Evolutionary conservation across 2,888 invertebrate genomes (phyloP), one percentile per base, ranked within the genome.

Genomic region (Athetis lepigone): DNA sequence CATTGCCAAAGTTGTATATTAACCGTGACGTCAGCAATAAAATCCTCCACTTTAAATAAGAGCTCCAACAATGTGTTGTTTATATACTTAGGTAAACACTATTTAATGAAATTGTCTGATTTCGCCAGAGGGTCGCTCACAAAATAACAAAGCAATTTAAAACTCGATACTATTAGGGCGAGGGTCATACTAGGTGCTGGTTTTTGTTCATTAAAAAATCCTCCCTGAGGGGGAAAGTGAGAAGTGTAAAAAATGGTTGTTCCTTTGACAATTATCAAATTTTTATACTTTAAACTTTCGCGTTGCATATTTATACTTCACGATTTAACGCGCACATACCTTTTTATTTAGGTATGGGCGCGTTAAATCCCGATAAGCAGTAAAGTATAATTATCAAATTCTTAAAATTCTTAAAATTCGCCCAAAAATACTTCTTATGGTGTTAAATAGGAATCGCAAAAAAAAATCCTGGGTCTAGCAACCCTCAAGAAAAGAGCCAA

Each of bases 61-160:
- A 23, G 7, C 7, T 21, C 7, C 19, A 56, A 42, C 42, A 60
- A 40, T n/a, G 42, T 67, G 43, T 61, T 64, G 40, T 62, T 58
- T 13, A 54, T n/a, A 52, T 19, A 51, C 58, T 68, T 57, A 59
- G 9, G 62, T 61, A 75, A 77, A 77, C 60, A 76, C 57, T 61
- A 57, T 58, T 59, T 68, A 74, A 74, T 70, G 57, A 70, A 71
- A 74, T 77, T 67, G 66, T 69, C 58, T 47, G 70, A 39, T 66
- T 65, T 58, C 27, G 47, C 45, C 36, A 21, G 51, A 56, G 56
- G 59, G 51, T 62, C 56, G 56, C 49, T 29, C 27, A 39, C 66
- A 71, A 73, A 83, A 81, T 72, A 80, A 80, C 73, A 80, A 85
- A 80, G 75, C 78, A 83, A 85, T 85, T 79, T 77, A 51, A 75